Base-by-base conservation (phyloP, 2,797 vertebrate species). In the Sardinella longiceps region DNA sequence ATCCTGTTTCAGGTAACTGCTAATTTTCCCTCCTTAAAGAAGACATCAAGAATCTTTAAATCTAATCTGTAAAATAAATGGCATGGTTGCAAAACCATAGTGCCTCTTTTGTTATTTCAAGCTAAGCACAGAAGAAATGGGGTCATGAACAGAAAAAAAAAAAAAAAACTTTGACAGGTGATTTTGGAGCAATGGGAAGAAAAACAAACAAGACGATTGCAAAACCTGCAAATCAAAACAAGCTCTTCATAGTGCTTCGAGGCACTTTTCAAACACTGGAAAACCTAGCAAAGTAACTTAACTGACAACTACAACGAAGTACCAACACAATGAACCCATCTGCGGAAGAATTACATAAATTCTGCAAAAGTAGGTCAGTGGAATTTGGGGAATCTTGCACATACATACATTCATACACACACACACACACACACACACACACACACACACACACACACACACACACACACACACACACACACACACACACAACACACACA, bases 301-400 rank as follows among this genome's bases (percentile, higher is more conserved):
- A 74, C 15, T 39, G 66, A 74, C 33, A 33, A 18, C 14, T 66
- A 12, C 25, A 66, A 3, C 7, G 12, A 5, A 74, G 37, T 74
- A 39, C 56, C 56, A 60, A 25, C 33, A 74, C 30, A 74, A 74
- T 74, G 66, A 39, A 74, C 4, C 30, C 66, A 74, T 74, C 33
- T 74, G 66, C 30, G 9, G 5, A 37, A 74, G 30, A 12, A 74
- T 18, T 74, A 39, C 30, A 2, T 18, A 66, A 33, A 66, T 30
- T 3, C 28, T 39, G 66, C 4, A 74, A 39, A 74, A 74, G 66
- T 74, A 74, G 66, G 66, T 74, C 66, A 74, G 33, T 74, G 66
- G 66, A 74, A 74, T 39, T 74, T 33, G 23, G 37, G 33, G 30
- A 37, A 33, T 74, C 15, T 18, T 39, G n/a, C n/a, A n/a, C n/a